phyloP scores from a whole-genome alignment of 2,113 vertebrate species.

The Hemiprocne comata region DNA sequence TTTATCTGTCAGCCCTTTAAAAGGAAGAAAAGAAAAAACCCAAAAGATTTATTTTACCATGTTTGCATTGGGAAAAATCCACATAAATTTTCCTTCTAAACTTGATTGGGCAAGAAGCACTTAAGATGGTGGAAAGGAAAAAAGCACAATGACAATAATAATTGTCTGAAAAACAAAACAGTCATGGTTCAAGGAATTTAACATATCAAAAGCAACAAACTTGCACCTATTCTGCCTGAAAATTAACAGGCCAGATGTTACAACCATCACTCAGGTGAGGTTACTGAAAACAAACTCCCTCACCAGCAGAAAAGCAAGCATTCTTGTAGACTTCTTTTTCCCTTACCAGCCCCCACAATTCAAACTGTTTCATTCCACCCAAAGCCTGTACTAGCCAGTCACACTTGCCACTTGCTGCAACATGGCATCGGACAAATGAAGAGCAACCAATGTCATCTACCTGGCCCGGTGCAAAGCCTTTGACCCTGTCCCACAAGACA shows the following conservation, averaged over 20 bases:
- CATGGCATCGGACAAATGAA: no score
- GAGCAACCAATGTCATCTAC: no score
- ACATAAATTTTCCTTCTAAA: not conserved
- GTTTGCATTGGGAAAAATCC: not conserved
- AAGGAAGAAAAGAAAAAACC: not conserved
- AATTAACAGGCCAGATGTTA: not conserved
- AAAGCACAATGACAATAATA: not conserved
- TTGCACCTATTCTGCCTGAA: not conserved
- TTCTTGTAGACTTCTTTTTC: not conserved
- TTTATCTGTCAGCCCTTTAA: not conserved
- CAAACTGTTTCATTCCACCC: not conserved
- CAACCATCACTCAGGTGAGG: not conserved
- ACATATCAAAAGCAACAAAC: not conserved
- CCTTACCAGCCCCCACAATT: not conserved
- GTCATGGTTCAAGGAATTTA: not conserved
- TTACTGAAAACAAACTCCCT: not conserved
- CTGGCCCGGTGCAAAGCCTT: no score
- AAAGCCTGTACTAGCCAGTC: not conserved
- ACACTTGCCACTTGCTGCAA: not conserved
- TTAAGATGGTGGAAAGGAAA: not conserved
- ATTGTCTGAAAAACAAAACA: not conserved
- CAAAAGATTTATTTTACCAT: not conserved
- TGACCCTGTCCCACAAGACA: no score
- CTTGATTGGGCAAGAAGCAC: not conserved
- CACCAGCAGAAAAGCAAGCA: not conserved